A percentile compares a stretch with the other conserved stretches of the same genome.
Evolutionary conservation across 1,140 invertebrate genomes (phyloP).

Genomic region (Ceratosolen fusciceps): DNA sequence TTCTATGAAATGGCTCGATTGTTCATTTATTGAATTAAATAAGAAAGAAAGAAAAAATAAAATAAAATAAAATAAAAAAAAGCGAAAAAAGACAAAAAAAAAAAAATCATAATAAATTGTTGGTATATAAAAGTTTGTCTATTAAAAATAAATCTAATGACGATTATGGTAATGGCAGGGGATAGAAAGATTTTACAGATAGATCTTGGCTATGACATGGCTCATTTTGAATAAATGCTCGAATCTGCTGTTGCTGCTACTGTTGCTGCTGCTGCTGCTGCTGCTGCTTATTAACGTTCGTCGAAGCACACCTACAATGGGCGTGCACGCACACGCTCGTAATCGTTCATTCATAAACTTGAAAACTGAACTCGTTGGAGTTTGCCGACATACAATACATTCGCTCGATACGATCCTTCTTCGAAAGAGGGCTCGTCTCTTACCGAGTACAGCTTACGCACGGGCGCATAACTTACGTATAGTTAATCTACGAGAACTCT

Average conservation of each 20-base stretch:
- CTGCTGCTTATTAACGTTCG: background rate
- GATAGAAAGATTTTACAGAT: background rate
- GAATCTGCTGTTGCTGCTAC: background rate
- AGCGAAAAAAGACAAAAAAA: too few relatives aligned
- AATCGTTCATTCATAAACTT: too few relatives aligned
- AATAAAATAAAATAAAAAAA: too few relatives aligned
- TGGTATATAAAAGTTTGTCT: background rate
- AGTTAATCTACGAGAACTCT: conserved; percentile 63
- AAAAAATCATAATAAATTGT: background rate
- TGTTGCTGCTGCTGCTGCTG: too few relatives aligned
- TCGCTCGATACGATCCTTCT: conserved; percentile 11
- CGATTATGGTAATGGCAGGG: background rate
- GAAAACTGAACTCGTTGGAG: background rate
- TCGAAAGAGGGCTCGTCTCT: conserved; percentile 1
- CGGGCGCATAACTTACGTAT: conserved; percentile 60
- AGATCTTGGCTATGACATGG: background rate
- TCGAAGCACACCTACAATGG: background rate
- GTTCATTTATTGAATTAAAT: too few relatives aligned
- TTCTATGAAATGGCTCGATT: background rate
- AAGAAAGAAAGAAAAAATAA: too few relatives aligned
- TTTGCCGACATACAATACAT: conserved; percentile 7
- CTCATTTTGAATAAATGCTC: background rate
- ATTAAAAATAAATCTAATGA: background rate
- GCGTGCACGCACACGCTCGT: too few relatives aligned
- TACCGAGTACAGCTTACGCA: conserved; percentile 25